Evolutionary conservation across 1,140 invertebrate species (phyloP).

Genomic region (Brevipalpus yothersi): DNA sequence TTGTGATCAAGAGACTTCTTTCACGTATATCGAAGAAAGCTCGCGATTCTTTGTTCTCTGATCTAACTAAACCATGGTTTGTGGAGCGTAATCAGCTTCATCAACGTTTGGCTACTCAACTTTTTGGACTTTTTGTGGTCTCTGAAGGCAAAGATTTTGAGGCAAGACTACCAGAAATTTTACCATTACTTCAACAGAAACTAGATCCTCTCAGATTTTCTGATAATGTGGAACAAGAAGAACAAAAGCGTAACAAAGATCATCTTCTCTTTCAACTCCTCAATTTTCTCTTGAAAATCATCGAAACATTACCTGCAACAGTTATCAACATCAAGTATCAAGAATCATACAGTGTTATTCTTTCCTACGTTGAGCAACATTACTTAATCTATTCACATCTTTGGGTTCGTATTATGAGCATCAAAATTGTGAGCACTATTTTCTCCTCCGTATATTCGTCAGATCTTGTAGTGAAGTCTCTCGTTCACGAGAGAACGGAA

Average conservation of each 20-base stretch:
- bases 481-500: neutral
- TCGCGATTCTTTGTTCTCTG: neutral
- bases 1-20: constrained; percentile 37
- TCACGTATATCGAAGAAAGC: neutral
- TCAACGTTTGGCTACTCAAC: constrained; percentile 29
- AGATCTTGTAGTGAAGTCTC: neutral
- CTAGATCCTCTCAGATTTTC: constrained; percentile 15
- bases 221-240: neutral
- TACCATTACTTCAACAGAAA: constrained; percentile 29
- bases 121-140: constrained; percentile 39
- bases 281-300: constrained; percentile 9
- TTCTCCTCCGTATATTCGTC: constrained; percentile 30
- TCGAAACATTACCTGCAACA: constrained; percentile 23
- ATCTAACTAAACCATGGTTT: constrained; percentile 4
- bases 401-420: constrained; percentile 45
- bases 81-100: neutral
- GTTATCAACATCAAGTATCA: constrained; percentile 21
- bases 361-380: neutral
- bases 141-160: constrained; percentile 39
- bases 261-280: constrained; percentile 7
- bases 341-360: neutral
- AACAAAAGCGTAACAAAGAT: neutral
- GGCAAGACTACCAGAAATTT: constrained; percentile 26
- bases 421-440: constrained; percentile 43
- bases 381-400: constrained; percentile 33